Conservation (phyloP, 2,888 invertebrate genomes). For the Timema podura region DNA sequence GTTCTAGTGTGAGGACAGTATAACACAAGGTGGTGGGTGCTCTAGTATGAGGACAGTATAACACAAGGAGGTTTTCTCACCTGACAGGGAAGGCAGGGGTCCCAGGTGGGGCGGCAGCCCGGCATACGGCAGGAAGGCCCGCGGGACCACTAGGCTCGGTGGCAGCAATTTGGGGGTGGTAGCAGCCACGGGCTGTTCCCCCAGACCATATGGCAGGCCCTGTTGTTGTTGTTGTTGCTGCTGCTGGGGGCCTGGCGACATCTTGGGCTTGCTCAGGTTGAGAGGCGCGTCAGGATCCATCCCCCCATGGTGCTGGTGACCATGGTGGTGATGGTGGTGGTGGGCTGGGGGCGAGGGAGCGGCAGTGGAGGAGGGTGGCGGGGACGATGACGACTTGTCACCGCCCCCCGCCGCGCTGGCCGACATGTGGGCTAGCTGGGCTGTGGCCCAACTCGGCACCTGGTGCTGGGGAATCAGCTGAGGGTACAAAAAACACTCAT, state of each 20-base stretch:
- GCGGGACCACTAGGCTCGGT: conserved; percentile 56
- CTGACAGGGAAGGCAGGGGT: conserved; percentile 39
- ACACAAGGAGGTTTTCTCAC: conserved; percentile 30
- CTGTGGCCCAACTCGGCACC: conserved; percentile 60
- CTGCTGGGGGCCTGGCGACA: conserved; percentile 31
- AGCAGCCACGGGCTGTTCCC: conserved; percentile 48
- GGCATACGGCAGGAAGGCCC: conserved; percentile 59
- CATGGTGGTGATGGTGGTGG: conserved; percentile 33
- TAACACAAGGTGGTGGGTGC: too few species aligned
- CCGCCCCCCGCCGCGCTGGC: conserved; percentile 44
- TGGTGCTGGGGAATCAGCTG: conserved; percentile 56
- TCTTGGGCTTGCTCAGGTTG: conserved; percentile 83
- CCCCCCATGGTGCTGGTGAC: conserved; percentile 31
- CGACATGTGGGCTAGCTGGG: conserved; percentile 68
- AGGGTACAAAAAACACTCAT: not conserved
- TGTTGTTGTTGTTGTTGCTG: conserved; percentile 38
- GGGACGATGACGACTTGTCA: conserved; percentile 42
- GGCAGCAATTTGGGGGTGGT: conserved; percentile 56
- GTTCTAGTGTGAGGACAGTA: too few species aligned
- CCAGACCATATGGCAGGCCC: conserved; percentile 41
- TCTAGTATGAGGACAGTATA: too few species aligned
- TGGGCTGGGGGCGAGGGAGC: conserved; percentile 34
- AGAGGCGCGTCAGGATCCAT: conserved; percentile 76
- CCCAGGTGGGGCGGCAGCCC: conserved; percentile 57
- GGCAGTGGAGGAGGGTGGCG: conserved; percentile 28